Evolutionary conservation across 2,797 vertebrate genomes (phyloP).

Genomic region (Manis pentadactyla): DNA sequence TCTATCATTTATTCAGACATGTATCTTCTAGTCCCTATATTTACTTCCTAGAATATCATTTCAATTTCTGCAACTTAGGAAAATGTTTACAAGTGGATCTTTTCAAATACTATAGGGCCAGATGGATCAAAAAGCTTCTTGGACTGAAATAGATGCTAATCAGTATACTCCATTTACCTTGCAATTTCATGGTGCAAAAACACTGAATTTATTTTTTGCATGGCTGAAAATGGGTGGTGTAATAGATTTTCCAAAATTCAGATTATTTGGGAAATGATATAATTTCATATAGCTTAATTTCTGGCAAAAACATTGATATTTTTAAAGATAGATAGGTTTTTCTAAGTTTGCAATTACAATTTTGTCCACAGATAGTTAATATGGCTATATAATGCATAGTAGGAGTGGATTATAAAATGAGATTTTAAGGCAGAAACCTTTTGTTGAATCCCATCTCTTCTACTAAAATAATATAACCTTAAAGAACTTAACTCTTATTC

Average conservation of each 20-base stretch:
- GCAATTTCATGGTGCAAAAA: slow-evolving; percentile 13
- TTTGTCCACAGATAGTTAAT: neutral
- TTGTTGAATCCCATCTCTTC: neutral
- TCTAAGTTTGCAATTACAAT: neutral
- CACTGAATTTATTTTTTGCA: neutral
- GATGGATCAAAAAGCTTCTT: neutral
- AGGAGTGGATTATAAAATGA: neutral
- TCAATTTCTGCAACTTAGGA: neutral
- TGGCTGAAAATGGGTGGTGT: slow-evolving; percentile 29
- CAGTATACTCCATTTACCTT: neutral
- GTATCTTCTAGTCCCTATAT: neutral
- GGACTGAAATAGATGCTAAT: slow-evolving; percentile 35
- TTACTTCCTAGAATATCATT: neutral
- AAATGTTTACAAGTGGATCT: neutral
- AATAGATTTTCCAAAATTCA: slow-evolving; percentile 26
- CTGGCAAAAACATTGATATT: slow-evolving; percentile 52
- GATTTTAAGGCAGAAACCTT: neutral
- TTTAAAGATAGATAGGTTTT: neutral
- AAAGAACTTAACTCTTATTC: neutral
- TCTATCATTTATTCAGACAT: neutral
- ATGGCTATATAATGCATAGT: neutral
- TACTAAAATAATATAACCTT: neutral
- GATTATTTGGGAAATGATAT: neutral
- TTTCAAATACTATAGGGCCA: neutral
- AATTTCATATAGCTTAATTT: slow-evolving; percentile 44